These are phyloP conservation scores for Sphaerophoria rueppellii DNA, from an alignment of 2,888 invertebrate species.

Conservation along the genomic window DNA sequence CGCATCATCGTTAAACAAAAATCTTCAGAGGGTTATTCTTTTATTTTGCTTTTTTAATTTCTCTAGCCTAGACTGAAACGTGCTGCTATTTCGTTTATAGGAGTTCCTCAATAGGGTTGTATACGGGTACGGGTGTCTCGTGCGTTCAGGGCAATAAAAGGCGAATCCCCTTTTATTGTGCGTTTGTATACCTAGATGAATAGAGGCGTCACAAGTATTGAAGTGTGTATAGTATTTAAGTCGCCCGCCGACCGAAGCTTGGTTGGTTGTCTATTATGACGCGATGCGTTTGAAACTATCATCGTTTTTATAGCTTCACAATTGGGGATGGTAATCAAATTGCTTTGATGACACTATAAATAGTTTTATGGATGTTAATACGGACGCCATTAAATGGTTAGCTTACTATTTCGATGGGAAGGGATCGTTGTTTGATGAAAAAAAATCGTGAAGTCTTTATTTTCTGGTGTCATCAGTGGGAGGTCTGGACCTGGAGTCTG, in stretches of 20 bases:
- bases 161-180: background rate
- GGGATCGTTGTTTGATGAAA: no score
- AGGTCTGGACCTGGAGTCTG: background rate
- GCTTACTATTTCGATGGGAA: constrained; percentile 39
- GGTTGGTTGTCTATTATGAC: constrained; percentile 50
- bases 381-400: constrained; percentile 63
- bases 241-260: background rate
- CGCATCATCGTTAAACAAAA: constrained; percentile 29
- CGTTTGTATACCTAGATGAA: background rate
- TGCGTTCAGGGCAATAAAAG: constrained; percentile 59
- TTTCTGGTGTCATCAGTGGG: background rate
- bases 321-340: constrained; percentile 60
- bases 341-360: constrained; percentile 70
- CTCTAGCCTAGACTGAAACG: background rate
- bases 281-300: constrained; percentile 47
- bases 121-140: constrained; percentile 42
- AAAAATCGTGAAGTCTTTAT: no score
- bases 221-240: constrained; percentile 35
- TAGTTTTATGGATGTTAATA: constrained; percentile 60
- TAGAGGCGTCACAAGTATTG: constrained; percentile 45
- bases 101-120: constrained; percentile 17
- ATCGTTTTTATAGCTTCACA: constrained; percentile 57
- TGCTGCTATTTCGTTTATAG: constrained; percentile 2
- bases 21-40: constrained; percentile 27
- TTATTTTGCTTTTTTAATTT: background rate